Evolutionary conservation across 2,888 invertebrate genomes (phyloP).

Genomic region (Athalia cordata): DNA sequence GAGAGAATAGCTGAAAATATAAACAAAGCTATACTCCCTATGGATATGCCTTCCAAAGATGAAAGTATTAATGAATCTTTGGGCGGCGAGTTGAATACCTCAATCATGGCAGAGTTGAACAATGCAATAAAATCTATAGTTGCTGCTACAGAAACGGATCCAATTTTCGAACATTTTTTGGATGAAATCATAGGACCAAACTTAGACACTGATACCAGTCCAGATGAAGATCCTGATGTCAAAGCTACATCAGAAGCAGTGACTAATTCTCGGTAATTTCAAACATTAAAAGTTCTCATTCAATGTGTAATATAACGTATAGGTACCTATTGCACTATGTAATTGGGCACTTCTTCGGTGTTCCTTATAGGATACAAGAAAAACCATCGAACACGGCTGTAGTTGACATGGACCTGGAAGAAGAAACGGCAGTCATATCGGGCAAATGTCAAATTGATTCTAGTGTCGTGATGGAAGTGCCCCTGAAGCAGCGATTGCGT

Average conservation of each 20-base stretch:
- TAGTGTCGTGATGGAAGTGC: constrained; percentile 54
- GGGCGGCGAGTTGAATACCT: constrained; percentile 62
- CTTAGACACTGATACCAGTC: constrained; percentile 64
- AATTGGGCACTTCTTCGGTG: neutral
- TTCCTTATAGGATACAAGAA: constrained; percentile 19
- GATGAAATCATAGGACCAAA: constrained; percentile 72
- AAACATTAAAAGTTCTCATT: neutral
- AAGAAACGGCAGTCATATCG: constrained; percentile 4
- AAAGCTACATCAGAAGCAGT: constrained; percentile 18
- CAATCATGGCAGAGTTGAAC: constrained; percentile 71
- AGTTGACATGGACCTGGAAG: constrained; percentile 34
- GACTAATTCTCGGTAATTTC: constrained; percentile 45
- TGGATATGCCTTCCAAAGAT: constrained; percentile 57
- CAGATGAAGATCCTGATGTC: constrained; percentile 61
- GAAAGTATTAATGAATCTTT: constrained; percentile 57
- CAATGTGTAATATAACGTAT: neutral
- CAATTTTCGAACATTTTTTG: constrained; percentile 74
- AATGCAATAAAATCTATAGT: constrained; percentile 75
- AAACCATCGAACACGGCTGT: constrained; percentile 41
- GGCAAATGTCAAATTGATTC: constrained; percentile 17
- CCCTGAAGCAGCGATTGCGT: constrained; percentile 66
- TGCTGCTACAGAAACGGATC: constrained; percentile 75
- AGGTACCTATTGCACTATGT: neutral
- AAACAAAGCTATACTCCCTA: constrained; percentile 72
- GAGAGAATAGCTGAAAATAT: constrained; percentile 76